Evolutionary conservation across 2,113 vertebrate genomes (phyloP), one percentile per base, ranked within the genome.

Genomic region (Zosterops japonicus): DNA sequence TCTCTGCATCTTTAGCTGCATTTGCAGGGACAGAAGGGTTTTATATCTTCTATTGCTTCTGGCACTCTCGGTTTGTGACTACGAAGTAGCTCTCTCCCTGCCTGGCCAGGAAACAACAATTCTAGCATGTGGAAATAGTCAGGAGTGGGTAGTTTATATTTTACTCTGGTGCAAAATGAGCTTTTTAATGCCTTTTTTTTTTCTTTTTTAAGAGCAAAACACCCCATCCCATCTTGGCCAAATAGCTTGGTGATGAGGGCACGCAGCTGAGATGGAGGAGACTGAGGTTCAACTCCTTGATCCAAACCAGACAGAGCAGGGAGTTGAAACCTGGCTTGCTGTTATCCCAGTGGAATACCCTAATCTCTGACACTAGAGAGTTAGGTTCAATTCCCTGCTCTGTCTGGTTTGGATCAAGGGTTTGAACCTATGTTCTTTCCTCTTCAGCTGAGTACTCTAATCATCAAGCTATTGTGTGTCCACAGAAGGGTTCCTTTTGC

Each of bases 341-440:
- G 60, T 80, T 95, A 92, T 94, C 96, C 94, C 69, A 70, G 39
- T 1, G 9, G 69, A 95, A 80, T 82, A 91, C 36, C 44, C 56
- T 94, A 90, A 96, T 96, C 94, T 96, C 75, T 95, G 90, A 97
- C 95, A 81, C 71, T 50, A 57, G 68, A 94, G 84, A 92, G n/a
- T 59, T 79, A 93, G 80, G 69, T 92, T 95, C 86, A 93, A 8
- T 68, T 92, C 91, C 68, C 83, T 59, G 21, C 72, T 87, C 80
- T 91, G 91, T 84, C 95, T 97, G 93, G 91, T 91, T 96, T 96
- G 81, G 89, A 94, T 96, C 95, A 95, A 69, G 44, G 33, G 87
- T 16, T 70, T 93, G 83, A 95, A 92, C 72, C 27, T 61, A 67
- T 8, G 8, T 89, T 79, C 89, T 60, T 83, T 90, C 49, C 64